A percentile compares a stretch with the other conserved stretches of the same genome.
Evolutionary conservation across 2,888 invertebrate species (phyloP).

Genomic region (Erebia epiphron): DNA sequence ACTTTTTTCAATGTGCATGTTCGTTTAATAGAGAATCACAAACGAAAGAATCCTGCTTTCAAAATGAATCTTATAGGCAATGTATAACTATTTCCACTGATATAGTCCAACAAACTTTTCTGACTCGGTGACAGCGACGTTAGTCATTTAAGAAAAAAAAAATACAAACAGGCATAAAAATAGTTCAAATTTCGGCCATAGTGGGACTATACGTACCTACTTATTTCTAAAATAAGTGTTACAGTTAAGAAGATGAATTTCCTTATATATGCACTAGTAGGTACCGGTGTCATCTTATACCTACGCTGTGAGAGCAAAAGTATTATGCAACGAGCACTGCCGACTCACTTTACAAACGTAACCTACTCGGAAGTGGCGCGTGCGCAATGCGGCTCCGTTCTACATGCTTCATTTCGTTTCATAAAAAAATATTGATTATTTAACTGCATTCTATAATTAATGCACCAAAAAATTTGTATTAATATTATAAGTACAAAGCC

Average conservation of each 20-base stretch:
- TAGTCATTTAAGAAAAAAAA: too few relatives aligned
- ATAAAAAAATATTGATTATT: constrained; percentile 8
- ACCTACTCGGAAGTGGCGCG: constrained; percentile 57
- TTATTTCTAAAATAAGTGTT: not conserved
- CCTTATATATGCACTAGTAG: constrained; percentile 15
- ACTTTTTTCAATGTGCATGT: too few relatives aligned
- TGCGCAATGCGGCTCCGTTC: constrained; percentile 28
- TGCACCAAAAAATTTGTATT: not conserved
- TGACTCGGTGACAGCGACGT: too few relatives aligned
- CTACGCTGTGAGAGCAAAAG: constrained; percentile 44
- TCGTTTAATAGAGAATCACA: too few relatives aligned
- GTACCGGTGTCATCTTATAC: constrained; percentile 11
- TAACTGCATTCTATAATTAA: constrained; percentile 6
- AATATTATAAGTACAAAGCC: not conserved
- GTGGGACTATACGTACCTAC: too few relatives aligned
- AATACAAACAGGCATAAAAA: too few relatives aligned
- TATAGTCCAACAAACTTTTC: too few relatives aligned
- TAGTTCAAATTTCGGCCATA: too few relatives aligned
- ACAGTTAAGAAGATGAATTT: constrained; percentile 16
- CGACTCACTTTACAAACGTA: constrained; percentile 50
- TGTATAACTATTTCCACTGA: too few relatives aligned
- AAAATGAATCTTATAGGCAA: too few relatives aligned
- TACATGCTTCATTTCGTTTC: constrained; percentile 34
- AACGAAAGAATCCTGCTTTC: too few relatives aligned
- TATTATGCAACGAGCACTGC: constrained; percentile 64